Evolutionary conservation across 2,113 vertebrate species (phyloP), one percentile per base, ranked within the genome.

Genomic region (Motacilla alba): DNA sequence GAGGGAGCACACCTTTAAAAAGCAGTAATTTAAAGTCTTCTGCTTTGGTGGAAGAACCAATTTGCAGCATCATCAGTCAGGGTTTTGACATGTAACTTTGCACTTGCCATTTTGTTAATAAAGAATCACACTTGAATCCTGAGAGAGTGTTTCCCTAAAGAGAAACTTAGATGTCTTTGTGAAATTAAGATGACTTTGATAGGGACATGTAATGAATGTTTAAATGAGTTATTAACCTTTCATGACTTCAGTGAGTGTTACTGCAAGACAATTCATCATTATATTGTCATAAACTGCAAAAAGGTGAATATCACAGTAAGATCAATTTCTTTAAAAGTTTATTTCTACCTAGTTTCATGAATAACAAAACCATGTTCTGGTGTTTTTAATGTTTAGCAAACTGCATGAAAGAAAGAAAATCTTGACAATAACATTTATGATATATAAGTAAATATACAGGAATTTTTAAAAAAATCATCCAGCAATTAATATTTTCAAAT

Each of bases 151-250:
- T 96, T 97, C 97, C 94, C 97, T 90, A 53, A 96, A 96, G 97
- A 97, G 92, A 96, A 94, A 90, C 94, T 92, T 95, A 76, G 92
- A 70, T 27, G 87, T 95, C 96, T 97, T 85, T 87, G 92, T 91
- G 94, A 97, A 95, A 96, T 97, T 94, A 95, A 97, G 96, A 96
- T 90, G 96, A 95, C 96, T 96, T 96, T 96, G 96, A 96, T 82
- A 96, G 79, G 96, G 95, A 97, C 93, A 82, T 88, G 69, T 66
- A 89, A 96, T 87, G 87, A 92, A 97, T 93, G 91, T 97, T 96
- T 94, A 97, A 95, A 93, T 95, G 83, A 92, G 96, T 96, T 97
- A 97, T 97, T 93, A 96, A 97, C 97, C 95, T 97, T 92, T 94
- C 87, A 60, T 89, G 83, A 90, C 95, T 89, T 96, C 94, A 31